Conservation (phyloP, 2,797 vertebrate species). For the Aplochiton taeniatus region DNA sequence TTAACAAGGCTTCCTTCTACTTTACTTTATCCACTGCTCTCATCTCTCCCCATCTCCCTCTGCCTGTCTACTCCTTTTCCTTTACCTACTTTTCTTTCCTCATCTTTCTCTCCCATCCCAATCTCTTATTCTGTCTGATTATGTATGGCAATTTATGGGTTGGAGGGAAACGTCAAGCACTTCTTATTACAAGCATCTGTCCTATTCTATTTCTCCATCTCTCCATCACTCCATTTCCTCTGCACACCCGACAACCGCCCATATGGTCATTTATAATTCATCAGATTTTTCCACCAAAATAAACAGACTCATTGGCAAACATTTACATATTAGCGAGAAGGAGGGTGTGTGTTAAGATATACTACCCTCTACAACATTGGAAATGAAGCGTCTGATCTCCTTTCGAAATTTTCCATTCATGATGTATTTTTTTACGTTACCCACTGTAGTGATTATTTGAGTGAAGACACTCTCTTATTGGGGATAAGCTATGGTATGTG, state of each 20-base stretch:
- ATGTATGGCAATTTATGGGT: slow-evolving; percentile 63
- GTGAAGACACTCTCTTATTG: no score
- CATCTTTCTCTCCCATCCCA: background rate
- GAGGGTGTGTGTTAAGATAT: background rate
- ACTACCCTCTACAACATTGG: no score
- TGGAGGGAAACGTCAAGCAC: slow-evolving; percentile 51
- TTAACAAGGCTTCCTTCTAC: slow-evolving; percentile 6
- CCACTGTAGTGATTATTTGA: no score
- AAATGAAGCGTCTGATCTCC: no score
- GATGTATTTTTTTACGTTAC: no score
- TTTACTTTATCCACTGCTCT: no score
- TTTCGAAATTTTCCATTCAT: no score
- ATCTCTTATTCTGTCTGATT: slow-evolving; percentile 43
- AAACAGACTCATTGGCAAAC: slow-evolving; percentile 60
- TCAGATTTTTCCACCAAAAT: slow-evolving; percentile 65
- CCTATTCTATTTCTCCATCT: slow-evolving; percentile 53
- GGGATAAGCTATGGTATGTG: no score
- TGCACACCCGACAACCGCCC: slow-evolving; percentile 54
- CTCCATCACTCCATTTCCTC: slow-evolving; percentile 30
- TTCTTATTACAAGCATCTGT: slow-evolving; percentile 71
- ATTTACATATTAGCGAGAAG: slow-evolving; percentile 59
- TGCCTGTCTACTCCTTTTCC: background rate
- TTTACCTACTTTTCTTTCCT: no score
- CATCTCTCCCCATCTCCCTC: no score
- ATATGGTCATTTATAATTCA: slow-evolving; percentile 80